Conservation (phyloP, 2,797 vertebrate genomes). For the Buphagus erythrorhynchus region DNA sequence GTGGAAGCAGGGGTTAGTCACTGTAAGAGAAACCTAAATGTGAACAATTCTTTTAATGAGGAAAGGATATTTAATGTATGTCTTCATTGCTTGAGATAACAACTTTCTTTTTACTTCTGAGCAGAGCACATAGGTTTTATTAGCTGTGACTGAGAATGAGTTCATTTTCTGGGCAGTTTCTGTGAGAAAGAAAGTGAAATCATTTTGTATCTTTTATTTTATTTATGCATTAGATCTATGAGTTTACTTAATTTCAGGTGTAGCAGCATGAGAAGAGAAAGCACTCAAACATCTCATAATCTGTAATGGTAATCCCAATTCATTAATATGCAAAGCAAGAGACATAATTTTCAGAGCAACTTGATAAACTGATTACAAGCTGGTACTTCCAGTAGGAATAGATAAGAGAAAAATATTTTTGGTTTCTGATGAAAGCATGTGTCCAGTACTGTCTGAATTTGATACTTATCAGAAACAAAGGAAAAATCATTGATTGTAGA, state of each 20-base stretch:
- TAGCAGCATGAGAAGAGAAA: not conserved
- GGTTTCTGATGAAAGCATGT: not conserved
- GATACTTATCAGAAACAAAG: not conserved
- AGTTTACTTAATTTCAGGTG: slow-evolving; percentile 17
- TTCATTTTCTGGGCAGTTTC: not conserved
- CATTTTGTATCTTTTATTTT: not conserved
- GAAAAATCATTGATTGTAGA: not conserved
- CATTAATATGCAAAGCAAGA: not conserved
- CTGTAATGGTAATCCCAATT: not conserved
- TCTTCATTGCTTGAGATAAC: slow-evolving; percentile 36
- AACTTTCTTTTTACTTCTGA: slow-evolving; percentile 5
- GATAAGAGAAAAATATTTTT: not conserved
- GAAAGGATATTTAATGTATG: not conserved
- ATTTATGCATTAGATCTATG: not conserved
- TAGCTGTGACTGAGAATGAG: not conserved
- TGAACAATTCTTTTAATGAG: slow-evolving; percentile 39
- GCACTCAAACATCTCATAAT: not conserved
- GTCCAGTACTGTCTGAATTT: not conserved
- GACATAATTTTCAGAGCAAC: not conserved
- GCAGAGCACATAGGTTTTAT: not conserved
- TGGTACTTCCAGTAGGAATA: not conserved
- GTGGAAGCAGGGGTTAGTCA: slow-evolving; percentile 19
- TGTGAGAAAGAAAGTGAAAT: not conserved
- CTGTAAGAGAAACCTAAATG: slow-evolving; percentile 17
- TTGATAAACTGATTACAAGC: not conserved